Evolutionary conservation across 2,113 vertebrate species (phyloP).

Genomic region (Chloroceryle aenea): DNA sequence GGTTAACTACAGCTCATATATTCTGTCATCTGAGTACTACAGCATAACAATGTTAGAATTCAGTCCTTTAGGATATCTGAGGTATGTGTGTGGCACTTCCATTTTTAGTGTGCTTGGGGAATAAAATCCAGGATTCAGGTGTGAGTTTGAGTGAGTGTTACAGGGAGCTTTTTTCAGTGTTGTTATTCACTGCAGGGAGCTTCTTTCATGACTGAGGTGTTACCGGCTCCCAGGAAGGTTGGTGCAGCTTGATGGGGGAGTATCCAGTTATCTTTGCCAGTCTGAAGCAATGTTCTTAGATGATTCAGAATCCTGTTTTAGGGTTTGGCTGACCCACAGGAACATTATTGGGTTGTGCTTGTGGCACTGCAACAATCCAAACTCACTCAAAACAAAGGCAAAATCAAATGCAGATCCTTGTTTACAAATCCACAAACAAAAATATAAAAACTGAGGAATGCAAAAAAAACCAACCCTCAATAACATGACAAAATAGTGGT

Average conservation of each 20-base stretch:
- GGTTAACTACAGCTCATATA: background rate
- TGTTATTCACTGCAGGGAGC: background rate
- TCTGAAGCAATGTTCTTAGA: background rate
- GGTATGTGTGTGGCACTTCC: background rate
- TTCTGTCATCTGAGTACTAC: background rate
- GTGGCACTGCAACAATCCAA: background rate
- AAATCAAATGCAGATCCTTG: background rate
- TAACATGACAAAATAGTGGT: background rate
- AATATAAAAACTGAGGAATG: background rate
- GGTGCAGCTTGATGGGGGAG: background rate
- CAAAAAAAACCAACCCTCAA: no score
- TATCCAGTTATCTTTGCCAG: background rate
- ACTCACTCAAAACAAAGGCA: background rate
- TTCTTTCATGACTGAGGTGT: background rate
- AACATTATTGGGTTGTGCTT: background rate
- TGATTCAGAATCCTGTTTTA: background rate
- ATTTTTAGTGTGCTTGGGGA: background rate
- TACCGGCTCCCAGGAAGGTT: background rate
- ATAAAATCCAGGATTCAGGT: background rate
- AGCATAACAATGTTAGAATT: background rate
- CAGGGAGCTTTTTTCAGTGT: background rate
- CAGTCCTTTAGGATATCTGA: background rate
- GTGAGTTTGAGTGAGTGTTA: background rate
- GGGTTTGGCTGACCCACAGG: background rate
- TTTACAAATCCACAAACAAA: background rate